Base-by-base conservation (phyloP, 1,140 invertebrate genomes). In the Thaumetopoea pityocampa region DNA sequence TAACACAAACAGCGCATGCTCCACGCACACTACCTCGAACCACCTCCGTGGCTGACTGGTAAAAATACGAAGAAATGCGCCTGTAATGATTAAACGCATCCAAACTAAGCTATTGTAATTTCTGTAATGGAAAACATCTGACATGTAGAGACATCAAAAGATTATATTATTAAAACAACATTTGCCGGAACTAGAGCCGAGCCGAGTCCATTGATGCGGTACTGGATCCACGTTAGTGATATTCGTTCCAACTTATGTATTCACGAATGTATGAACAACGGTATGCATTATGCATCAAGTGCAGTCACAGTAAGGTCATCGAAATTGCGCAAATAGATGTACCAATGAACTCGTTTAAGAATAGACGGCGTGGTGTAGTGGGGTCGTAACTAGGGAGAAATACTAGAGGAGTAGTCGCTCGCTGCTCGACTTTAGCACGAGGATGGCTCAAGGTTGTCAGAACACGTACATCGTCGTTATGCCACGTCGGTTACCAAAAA, bases 261-360 rank as follows among this genome's bases (percentile, higher is more conserved):
- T n/a, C n/a, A n/a, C n/a, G n/a, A n/a, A 66, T 16, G 36, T 35
- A 45, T 45, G 38, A 50, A n/a, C n/a, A n/a, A n/a, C n/a, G n/a
- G n/a, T n/a, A 48, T 57, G 61, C 47, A 56, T 42, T 36, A 36
- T 29, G 26, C 29, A 34, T 27, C 9, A 38, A 42, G 51, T 44
- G 43, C 46, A 67, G 68, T 58, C 61, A 58, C 52, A 54, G 66
- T 72, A 78, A 80, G 70, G 76, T 80, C 74, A 72, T 67, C 63
- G 64, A 61, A 69, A 84, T 84, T 81, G 74, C 80, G 77, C 74
- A 84, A 84, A 84, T 81, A 80, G 79, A 84, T 80, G 77, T 84
- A 81, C 77, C 77, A 80, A 78, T 84, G 80, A 84, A 81, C 74
- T 84, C 77, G 67, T 80, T 84, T 81, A 84, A 80, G 81, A 80